These are phyloP conservation scores for Leucophenga maculata DNA, from an alignment of 2,888 invertebrate genomes.

Conservation along the genomic window DNA sequence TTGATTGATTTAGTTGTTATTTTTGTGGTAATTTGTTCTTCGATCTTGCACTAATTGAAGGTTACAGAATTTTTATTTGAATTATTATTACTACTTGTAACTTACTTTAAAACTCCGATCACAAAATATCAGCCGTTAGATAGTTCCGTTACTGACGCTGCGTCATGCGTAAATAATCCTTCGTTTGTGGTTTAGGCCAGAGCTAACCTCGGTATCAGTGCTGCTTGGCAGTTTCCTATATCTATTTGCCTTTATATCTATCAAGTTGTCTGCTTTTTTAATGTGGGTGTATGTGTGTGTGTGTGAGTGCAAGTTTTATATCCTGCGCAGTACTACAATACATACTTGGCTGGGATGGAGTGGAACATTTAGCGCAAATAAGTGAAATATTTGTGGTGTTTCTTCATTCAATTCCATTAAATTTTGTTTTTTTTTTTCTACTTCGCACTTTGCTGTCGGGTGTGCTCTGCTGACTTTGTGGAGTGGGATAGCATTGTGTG, in stretches of 20 bases:
- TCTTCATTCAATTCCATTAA: slow-evolving; percentile 46
- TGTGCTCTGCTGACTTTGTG: slow-evolving; percentile 9
- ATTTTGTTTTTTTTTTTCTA: slow-evolving; percentile 25
- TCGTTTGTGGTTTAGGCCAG: slow-evolving; percentile 49
- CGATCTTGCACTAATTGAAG: slow-evolving; percentile 6
- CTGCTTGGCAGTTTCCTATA: slow-evolving; percentile 15
- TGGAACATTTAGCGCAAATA: slow-evolving; percentile 54
- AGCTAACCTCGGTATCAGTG: slow-evolving; percentile 66
- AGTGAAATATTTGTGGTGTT: slow-evolving; percentile 64
- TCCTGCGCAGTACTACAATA: slow-evolving; percentile 1
- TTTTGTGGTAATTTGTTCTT: slow-evolving; percentile 10
- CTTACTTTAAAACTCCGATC: slow-evolving; percentile 35
- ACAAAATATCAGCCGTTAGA: slow-evolving; percentile 28
- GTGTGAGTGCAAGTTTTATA: slow-evolving; percentile 25
- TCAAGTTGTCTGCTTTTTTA: slow-evolving; percentile 54
- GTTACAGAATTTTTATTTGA: slow-evolving; percentile 24
- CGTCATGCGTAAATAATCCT: slow-evolving; percentile 69
- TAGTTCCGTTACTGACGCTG: slow-evolving; percentile 62
- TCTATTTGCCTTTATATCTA: slow-evolving; percentile 46
- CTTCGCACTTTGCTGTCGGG: background rate
- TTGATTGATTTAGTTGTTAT: slow-evolving; percentile 1
- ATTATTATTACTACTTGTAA: slow-evolving; percentile 13
- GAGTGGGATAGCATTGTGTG: slow-evolving; percentile 19
- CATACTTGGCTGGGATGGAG: background rate
- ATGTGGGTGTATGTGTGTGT: slow-evolving; percentile 20